Evolutionary conservation across 2,888 invertebrate genomes (phyloP), one percentile per base, ranked within the genome.

Genomic region (Teleogryllus oceanicus): DNA sequence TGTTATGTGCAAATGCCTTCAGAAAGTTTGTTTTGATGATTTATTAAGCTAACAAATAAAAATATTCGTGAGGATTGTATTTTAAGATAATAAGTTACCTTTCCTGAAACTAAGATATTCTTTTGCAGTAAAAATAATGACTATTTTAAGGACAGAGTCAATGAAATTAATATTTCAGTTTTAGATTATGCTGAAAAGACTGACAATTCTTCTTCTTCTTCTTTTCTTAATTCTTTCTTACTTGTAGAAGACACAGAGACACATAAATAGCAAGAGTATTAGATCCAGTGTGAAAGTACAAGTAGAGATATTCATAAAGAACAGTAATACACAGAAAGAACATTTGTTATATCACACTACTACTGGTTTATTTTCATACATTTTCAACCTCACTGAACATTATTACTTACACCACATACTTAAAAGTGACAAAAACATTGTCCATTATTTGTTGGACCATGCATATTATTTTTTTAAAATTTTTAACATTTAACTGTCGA

Each of bases 201-300:
- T 37, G 37, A 37, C 37, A 37, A 37, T 5, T 37, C n/a, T 62
- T 62, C n/a, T 62, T 62, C n/a, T 62, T 62, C 8, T 62, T 62
- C 62, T 62, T 62, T 62, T 62, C 37, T 37, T 37, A 37, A 37
- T 8, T 37, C 8, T 37, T 37, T 37, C 37, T 37, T 20, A 50
- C 37, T 49, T 78, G 49, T 74, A 37, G 24, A 49, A 75, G 75
- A 78, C 75, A 79, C 79, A 79, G 76, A 79, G 77, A 79, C 79
- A 79, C 79, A 77, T 79, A 76, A 79, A 76, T 62, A 77, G 79
- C 50, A 76, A 37, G 51, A 79, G 77, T 62, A 74, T 74, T 78
- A 20, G 76, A 37, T 37, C 37, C 37, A 37, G 37, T 37, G 37
- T 37, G 76, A 49, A 79, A 76, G 50, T 62, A 74, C 76, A 79